Conservation (phyloP, 2,797 vertebrate genomes). For the Ambastaia sidthimunki region DNA sequence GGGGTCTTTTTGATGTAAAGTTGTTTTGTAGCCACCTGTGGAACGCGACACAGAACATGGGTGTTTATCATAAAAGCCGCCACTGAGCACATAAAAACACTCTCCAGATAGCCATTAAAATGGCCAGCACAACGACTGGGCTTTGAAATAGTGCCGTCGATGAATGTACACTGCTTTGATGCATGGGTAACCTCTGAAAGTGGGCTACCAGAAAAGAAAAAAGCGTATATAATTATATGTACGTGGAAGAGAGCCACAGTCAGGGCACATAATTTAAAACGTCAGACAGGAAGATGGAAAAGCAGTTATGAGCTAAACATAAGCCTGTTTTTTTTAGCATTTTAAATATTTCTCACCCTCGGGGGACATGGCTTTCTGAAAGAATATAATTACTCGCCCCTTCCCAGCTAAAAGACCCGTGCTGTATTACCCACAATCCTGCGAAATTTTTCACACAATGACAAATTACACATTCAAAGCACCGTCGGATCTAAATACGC, state of each 20-base stretch:
- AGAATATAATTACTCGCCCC: constrained; percentile 54
- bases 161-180: constrained; percentile 35
- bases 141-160: constrained; percentile 35
- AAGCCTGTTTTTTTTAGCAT: constrained; percentile 39
- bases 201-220: constrained; percentile 14
- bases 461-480: constrained; percentile 54
- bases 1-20: constrained; percentile 12
- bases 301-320: constrained; percentile 50
- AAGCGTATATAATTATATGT: constrained; percentile 30
- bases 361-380: constrained; percentile 53
- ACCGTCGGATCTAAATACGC: constrained; percentile 40
- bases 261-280: constrained; percentile 54
- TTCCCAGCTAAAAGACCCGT: constrained; percentile 19
- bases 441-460: constrained; percentile 51
- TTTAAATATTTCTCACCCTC: constrained; percentile 59
- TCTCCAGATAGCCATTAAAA: constrained; percentile 38
- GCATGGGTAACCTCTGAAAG: constrained; percentile 18
- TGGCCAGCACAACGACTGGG: background rate
- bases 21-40: constrained; percentile 4
- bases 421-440: constrained; percentile 41
- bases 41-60: background rate
- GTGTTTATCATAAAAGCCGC: constrained; percentile 30
- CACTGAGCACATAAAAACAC: constrained; percentile 26
- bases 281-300: constrained; percentile 52
- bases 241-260: constrained; percentile 43